Conservation (phyloP, 2,113 vertebrate species). For the Python bivittatus region DNA sequence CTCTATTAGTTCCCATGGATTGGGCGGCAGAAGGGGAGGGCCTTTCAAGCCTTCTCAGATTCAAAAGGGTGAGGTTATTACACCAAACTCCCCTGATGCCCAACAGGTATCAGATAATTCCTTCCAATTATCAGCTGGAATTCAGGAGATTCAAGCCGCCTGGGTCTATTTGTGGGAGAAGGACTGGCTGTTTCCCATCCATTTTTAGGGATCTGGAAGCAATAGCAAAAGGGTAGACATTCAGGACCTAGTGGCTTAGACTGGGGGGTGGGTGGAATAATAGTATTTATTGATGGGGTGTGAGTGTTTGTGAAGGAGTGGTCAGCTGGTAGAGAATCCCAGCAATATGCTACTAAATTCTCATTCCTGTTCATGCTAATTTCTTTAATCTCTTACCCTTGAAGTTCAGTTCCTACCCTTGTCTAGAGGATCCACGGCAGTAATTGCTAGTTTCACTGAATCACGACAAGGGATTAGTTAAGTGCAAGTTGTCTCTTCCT, state of each 20-base stretch:
- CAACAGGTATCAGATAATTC: neutral
- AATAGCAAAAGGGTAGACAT: neutral
- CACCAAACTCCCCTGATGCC: neutral
- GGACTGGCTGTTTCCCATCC: neutral
- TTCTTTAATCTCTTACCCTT: neutral
- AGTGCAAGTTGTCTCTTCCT: neutral
- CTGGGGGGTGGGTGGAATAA: neutral
- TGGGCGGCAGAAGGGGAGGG: neutral
- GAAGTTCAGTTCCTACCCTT: neutral
- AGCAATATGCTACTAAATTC: neutral
- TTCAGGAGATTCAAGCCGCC: neutral
- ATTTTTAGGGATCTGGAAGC: neutral
- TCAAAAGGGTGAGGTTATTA: neutral
- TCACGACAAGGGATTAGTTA: neutral
- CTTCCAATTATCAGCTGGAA: neutral
- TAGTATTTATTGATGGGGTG: neutral
- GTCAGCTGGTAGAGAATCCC: neutral
- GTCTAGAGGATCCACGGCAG: neutral
- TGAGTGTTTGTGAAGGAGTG: neutral
- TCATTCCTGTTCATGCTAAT: neutral
- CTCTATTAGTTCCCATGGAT: neutral
- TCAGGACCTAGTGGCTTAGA: neutral
- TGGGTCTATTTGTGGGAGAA: neutral
- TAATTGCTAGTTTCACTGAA: neutral
- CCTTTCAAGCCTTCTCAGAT: neutral